These are phyloP conservation scores for Lucilia cuprina DNA, from an alignment of 1,140 invertebrate genomes.

Conservation along the genomic window DNA sequence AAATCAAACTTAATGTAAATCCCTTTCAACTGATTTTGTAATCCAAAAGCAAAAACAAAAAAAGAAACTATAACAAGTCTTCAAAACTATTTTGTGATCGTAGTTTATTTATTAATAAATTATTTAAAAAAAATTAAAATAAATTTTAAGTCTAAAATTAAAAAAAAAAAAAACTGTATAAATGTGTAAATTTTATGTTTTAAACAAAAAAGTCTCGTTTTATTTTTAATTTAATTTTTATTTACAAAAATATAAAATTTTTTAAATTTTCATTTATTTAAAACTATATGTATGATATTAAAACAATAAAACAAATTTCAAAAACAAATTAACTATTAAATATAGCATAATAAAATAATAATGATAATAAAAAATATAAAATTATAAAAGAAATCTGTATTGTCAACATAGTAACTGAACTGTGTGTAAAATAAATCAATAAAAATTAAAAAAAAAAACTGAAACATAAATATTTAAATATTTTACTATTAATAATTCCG, in stretches of 20 bases:
- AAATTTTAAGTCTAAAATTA: conserved; percentile 18
- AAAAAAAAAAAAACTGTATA: conserved; percentile 1
- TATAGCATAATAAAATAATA: not conserved
- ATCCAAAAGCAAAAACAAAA: not conserved
- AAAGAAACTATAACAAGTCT: conserved; percentile 12
- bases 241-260: not conserved
- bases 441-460: not conserved
- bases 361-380: not conserved
- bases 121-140: conserved; percentile 12
- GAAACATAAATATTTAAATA: conserved; percentile 16
- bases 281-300: not conserved
- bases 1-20: not conserved
- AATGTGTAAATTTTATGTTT: conserved; percentile 31
- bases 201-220: not conserved
- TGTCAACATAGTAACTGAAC: not conserved
- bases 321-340: not conserved
- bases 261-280: not conserved
- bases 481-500: conserved; percentile 12
- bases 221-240: not conserved
- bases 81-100: conserved; percentile 34
- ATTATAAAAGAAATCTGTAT: not conserved
- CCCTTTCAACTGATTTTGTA: not conserved
- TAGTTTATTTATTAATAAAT: conserved; percentile 32
- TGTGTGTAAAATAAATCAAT: not conserved
- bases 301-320: not conserved